Evolutionary conservation across 2,888 invertebrate genomes (phyloP).

Genomic region (Clostera curtula): DNA sequence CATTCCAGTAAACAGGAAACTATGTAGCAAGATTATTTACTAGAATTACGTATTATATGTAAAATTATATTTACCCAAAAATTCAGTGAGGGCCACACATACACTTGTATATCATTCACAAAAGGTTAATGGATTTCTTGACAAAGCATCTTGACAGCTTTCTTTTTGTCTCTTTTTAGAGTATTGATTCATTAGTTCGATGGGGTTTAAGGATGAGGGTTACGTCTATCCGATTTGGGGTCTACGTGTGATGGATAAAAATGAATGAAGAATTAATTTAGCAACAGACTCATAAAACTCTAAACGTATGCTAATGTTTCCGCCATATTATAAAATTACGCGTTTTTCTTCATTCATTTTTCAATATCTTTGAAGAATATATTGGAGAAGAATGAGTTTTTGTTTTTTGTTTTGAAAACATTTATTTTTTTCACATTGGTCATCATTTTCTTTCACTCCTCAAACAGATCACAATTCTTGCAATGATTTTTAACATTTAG

Average conservation of each 20-base stretch:
- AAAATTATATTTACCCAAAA: conserved; percentile 72
- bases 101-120: conserved; percentile 58
- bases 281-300: too few relatives aligned
- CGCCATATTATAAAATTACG: too few relatives aligned
- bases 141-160: conserved; percentile 74
- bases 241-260: conserved; percentile 22
- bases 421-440: conserved; percentile 73
- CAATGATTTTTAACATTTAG: conserved; percentile 31
- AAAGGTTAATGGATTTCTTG: conserved; percentile 53
- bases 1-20: conserved; percentile 67
- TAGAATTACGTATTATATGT: conserved; percentile 52
- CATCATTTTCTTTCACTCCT: conserved; percentile 40
- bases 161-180: conserved; percentile 40
- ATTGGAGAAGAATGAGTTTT: too few relatives aligned
- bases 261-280: conserved; percentile 38
- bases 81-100: conserved; percentile 68
- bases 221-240: conserved; percentile 17
- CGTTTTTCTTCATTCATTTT: too few relatives aligned
- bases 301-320: too few relatives aligned
- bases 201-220: conserved; percentile 21
- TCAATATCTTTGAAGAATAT: too few relatives aligned
- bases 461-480: conserved; percentile 55
- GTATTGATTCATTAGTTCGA: conserved; percentile 24
- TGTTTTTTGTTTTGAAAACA: conserved; percentile 63
- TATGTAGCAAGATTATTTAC: conserved; percentile 60